A percentile compares a stretch with the other conserved stretches of the same genome.
Evolutionary conservation across 1,140 invertebrate genomes (phyloP).

Genomic region (Teleogryllus occipitalis): DNA sequence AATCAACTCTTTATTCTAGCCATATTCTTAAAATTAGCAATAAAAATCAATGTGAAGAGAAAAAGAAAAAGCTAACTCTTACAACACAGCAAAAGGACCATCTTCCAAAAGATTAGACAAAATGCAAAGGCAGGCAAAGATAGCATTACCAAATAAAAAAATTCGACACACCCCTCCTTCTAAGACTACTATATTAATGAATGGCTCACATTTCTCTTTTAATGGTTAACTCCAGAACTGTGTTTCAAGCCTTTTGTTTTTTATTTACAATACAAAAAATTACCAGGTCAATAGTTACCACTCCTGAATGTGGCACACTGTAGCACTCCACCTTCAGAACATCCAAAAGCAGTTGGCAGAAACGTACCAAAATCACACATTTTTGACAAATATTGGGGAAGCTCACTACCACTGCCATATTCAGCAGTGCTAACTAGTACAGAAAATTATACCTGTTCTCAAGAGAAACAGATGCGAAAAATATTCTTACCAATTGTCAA

Average conservation of each 20-base stretch:
- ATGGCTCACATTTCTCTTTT: not conserved
- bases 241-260: not conserved
- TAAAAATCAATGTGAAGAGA: not conserved
- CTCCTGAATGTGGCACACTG: conserved; percentile 21
- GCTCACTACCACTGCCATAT: conserved; percentile 16
- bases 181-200: not conserved
- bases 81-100: not conserved
- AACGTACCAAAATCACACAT: not conserved
- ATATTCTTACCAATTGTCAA: not conserved
- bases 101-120: not conserved
- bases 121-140: not conserved
- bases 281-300: conserved; percentile 17
- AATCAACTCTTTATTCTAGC: too few species aligned
- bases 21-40: not conserved
- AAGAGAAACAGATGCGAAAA: not conserved
- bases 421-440: conserved; percentile 23
- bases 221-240: not conserved
- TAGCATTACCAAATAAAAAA: not conserved
- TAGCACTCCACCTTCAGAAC: not conserved
- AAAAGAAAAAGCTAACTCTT: not conserved
- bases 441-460: conserved; percentile 10
- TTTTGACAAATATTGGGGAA: not conserved
- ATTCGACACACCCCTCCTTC: not conserved
- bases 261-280: not conserved
- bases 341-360: conserved; percentile 2